A percentile compares a stretch with the other conserved stretches of the same genome.
Evolutionary conservation across 2,888 invertebrate species (phyloP).

Genomic region (Margaritifera margaritifera): DNA sequence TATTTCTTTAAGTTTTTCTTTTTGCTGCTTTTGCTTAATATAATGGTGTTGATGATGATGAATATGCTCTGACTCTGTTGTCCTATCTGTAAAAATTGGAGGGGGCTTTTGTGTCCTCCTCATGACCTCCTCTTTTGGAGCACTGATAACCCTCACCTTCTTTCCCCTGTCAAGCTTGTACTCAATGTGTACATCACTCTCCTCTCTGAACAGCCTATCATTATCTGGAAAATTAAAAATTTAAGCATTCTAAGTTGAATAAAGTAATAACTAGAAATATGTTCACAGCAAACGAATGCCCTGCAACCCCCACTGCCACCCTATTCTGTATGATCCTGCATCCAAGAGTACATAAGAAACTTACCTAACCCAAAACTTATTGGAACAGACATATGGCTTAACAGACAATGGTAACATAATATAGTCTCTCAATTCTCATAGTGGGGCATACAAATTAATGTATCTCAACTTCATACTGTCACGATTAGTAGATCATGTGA

Average conservation of each 20-base stretch:
- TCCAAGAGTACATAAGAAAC: too few species aligned
- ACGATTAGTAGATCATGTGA: too few species aligned
- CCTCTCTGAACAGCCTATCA: conserved; percentile 28
- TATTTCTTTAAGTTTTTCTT: conserved; percentile 23
- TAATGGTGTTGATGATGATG: conserved; percentile 27
- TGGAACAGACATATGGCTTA: too few species aligned
- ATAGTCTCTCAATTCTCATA: too few species aligned
- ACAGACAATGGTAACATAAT: too few species aligned
- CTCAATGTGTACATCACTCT: conserved; percentile 55
- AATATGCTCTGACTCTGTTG: conserved; percentile 29
- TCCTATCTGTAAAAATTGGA: conserved; percentile 15
- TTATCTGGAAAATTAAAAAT: conserved; percentile 6
- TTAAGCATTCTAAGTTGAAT: background rate
- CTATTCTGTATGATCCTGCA: conserved; percentile 1
- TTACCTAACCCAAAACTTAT: too few species aligned
- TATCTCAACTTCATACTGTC: too few species aligned
- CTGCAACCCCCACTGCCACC: background rate
- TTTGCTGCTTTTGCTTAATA: conserved; percentile 16
- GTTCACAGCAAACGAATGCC: too few species aligned
- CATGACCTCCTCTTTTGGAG: conserved; percentile 39
- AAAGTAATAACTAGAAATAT: background rate
- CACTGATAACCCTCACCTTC: conserved; percentile 57
- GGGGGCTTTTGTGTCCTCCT: conserved; percentile 19
- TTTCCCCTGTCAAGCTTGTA: conserved; percentile 50
- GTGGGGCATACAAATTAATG: too few species aligned